phyloP scores from a whole-genome alignment of 1,140 invertebrate species.

The Atta cephalotes region DNA sequence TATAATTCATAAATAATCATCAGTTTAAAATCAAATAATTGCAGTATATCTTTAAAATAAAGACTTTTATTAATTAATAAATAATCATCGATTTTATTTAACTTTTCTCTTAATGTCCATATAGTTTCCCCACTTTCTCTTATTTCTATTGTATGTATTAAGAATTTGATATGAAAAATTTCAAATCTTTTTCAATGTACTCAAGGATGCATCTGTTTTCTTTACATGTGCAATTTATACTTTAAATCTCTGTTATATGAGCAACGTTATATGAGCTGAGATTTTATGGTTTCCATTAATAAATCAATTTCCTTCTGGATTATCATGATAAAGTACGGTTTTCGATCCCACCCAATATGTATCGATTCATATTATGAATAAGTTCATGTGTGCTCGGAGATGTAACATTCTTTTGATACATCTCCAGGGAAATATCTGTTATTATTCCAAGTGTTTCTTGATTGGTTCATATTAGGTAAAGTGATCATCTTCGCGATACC shows the following conservation, averaged over 20 bases:
- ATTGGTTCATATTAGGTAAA: conserved; percentile 70
- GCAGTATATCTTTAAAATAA: too few species aligned
- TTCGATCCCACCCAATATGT: not conserved
- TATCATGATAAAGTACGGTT: conserved; percentile 27
- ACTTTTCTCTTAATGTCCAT: too few species aligned
- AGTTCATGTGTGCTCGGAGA: not conserved
- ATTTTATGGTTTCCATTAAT: conserved; percentile 1
- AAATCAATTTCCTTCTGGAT: conserved; percentile 30
- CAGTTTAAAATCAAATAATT: too few species aligned
- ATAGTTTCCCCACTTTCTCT: too few species aligned
- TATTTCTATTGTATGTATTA: not conserved
- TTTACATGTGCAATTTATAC: not conserved
- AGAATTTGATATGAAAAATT: not conserved
- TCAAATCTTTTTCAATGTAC: not conserved
- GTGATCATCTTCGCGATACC: conserved; percentile 68
- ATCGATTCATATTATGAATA: not conserved
- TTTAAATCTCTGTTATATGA: not conserved
- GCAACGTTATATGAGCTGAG: not conserved
- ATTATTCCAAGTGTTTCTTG: conserved; percentile 60
- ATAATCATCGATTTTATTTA: too few species aligned
- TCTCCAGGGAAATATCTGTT: conserved; percentile 68
- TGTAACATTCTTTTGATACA: conserved; percentile 34
- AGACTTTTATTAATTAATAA: too few species aligned
- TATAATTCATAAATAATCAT: too few species aligned
- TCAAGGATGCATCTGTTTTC: too few species aligned